Base-by-base conservation (phyloP, 2,113 vertebrate species). In the Gallinago undulata region DNA sequence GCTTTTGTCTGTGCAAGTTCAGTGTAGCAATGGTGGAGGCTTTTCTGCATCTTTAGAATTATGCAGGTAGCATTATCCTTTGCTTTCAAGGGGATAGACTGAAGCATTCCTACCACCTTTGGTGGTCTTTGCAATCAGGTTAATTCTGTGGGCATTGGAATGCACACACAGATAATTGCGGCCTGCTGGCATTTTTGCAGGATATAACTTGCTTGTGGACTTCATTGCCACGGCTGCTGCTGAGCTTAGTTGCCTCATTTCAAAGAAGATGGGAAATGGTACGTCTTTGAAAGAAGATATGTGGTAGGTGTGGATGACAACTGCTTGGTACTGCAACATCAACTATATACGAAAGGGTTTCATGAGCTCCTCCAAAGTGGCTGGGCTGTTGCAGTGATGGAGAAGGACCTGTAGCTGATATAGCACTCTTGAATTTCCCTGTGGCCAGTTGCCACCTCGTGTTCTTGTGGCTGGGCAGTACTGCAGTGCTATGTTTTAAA, bases 71-170 rank as follows among this genome's bases (percentile, higher is more conserved):
- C 39, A 11, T 22, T 31, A 18, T 56, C n/a, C 68, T 89, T 96
- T 74, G 50, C 67, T 90, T 88, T 64, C 8, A 69, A 59, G 53
- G 47, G 55, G 66, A 81, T 82, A 78, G 77, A 87, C 74, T 50
- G 70, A 85, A 41, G 19, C 57, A n/a, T 91, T 90, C 55, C 90
- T 90, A 87, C 94, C 79, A 96, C 76, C 76, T 91, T 96, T 11
- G 5, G 13, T 59, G 25, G 41, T 83, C n/a, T 81, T 89, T 87
- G 57, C 73, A 94, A 74, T 87, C 77, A 87, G 53, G 66, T 79
- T 73, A 79, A 41, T 89, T 93, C 43, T 89, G 30, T 79, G 74
- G 82, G 67, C 66, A 85, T 48, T 73, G 30, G 33, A 93, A 66
- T 43, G 24, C 2, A 0, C 60, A 22, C 27, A 69, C 19, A n/a